Base-by-base conservation (phyloP, 2,113 vertebrate genomes). In the Austrofundulus limnaeus region DNA sequence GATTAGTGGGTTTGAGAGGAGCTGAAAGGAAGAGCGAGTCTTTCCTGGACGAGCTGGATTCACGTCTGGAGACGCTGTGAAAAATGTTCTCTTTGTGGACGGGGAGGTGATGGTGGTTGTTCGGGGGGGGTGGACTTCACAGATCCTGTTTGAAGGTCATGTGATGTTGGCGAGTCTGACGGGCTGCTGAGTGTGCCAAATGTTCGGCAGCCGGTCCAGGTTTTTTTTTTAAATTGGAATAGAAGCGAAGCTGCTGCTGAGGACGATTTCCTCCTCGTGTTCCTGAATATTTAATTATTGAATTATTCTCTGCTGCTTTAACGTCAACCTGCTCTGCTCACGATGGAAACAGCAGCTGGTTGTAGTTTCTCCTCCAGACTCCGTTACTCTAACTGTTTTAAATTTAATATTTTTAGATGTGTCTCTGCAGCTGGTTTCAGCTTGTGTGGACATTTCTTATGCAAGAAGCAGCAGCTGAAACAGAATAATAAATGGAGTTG, bases 11-110 rank as follows among this genome's bases (percentile, higher is more conserved):
- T 81, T 79, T 75, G 61, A 46, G 60, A 49, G 3, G 13, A 34
- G 39, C 41, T 21, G 21, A 56, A 62, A 65, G 88, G 42, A 61
- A 77, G 47, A 84, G 81, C 76, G 82, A 56, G 81, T 78, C 65
- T 63, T 80, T 75, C 73, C 78, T 71, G 83, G 79, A 84, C 63
- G 79, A 72, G 67, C 75, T 63, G 91, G 85, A 75, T 92, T 88
- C 92, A 89, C 82, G 78, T 77, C 61, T 68, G 84, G 80, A 85
- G 86, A 83, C 80, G 87, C 85, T 89, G 87, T 90, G 90, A 92
- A 77, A 92, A 87, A 85, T 80, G 86, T 76, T 68, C 46, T 85
- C 82, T 88, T 82, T 80, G 64, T 73, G 65, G 77, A 31, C 34
- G 59, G 55, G 52, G 57, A 38, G 50, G 39, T 56, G 72, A 37